These are phyloP conservation scores for Stenotaenia linearis DNA, from an alignment of 2,888 invertebrate species.

Conservation along the genomic window DNA sequence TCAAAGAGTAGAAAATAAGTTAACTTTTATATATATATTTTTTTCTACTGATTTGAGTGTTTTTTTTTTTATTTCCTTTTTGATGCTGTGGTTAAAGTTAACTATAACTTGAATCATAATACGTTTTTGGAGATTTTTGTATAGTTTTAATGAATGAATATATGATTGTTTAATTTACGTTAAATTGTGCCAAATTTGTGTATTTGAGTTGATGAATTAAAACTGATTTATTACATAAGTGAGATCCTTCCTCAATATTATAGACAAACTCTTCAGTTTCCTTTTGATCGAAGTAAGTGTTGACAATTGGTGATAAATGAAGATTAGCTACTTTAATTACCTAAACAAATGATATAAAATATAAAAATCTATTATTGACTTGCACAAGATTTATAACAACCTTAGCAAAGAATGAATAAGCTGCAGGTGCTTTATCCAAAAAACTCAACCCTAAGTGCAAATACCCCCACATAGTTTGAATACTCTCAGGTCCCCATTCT, in stretches of 20 bases:
- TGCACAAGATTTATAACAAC: no score
- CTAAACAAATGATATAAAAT: background rate
- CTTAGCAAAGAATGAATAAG: slow-evolving; percentile 12
- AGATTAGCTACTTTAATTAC: background rate
- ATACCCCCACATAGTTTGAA: slow-evolving; percentile 28
- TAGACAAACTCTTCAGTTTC: background rate
- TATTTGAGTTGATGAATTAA: no score
- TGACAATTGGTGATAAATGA: background rate
- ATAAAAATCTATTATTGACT: background rate
- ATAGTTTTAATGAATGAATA: no score
- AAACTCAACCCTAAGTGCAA: slow-evolving; percentile 20
- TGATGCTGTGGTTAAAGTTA: no score
- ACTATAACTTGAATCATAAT: no score
- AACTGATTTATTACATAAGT: background rate
- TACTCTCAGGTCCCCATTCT: slow-evolving; percentile 27
- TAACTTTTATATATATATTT: no score
- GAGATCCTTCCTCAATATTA: background rate
- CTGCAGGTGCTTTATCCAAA: background rate
- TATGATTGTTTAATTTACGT: no score
- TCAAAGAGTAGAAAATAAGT: no score
- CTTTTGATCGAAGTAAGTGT: background rate
- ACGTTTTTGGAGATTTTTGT: no score
- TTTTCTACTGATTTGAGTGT: no score
- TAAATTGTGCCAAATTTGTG: no score
- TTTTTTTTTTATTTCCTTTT: no score